Base-by-base conservation (phyloP, 1,140 invertebrate genomes). In the Caerostris extrusa region DNA sequence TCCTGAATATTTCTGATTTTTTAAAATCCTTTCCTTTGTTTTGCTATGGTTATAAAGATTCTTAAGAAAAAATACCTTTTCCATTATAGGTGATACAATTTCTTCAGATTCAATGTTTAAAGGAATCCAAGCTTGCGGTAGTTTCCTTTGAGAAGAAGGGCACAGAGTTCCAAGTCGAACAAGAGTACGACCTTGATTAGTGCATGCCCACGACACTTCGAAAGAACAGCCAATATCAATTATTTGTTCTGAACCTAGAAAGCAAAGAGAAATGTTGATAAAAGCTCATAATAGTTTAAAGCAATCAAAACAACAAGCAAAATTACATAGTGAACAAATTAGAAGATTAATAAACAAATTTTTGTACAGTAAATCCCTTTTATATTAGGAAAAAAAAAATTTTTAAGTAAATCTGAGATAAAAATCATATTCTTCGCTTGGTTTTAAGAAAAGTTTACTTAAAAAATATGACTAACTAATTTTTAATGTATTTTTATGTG, bases 151-250 rank as follows among this genome's bases (percentile, higher is more conserved):
- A 19, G 95, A 94, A 6, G 96, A 96, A n/a, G 96, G 95, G 91
- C 95, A 95, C 17, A 96, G 95, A 69, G 95, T 96, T 1, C 97
- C 96, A 83, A 97, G 96, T 86, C 96, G 95, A 95, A 97, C 96
- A 93, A 96, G 96, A 14, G 97, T 95, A n/a, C 95, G 93, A 0
- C 97, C 97, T 50, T 95, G 94, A 58, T 95, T 95, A 93, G 97
- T 96, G 94, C 96, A 96, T 3, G 96, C 96, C 97, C 97, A 97
- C n/a, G 96, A 96, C 56, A 96, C 96, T 87, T 96, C 95, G 58
- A 94, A 95, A 0, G 96, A 96, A 95, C 96, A 97, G 69, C 96
- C 96, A 14, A 97, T 91, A 94, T 96, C 95, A 3, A n/a, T 88
- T 14, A 93, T 61, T 56, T 81, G 69, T 10, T 90, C 87, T 7